phyloP scores from a whole-genome alignment of 2,797 vertebrate species.

The Harpagifer antarcticus region DNA sequence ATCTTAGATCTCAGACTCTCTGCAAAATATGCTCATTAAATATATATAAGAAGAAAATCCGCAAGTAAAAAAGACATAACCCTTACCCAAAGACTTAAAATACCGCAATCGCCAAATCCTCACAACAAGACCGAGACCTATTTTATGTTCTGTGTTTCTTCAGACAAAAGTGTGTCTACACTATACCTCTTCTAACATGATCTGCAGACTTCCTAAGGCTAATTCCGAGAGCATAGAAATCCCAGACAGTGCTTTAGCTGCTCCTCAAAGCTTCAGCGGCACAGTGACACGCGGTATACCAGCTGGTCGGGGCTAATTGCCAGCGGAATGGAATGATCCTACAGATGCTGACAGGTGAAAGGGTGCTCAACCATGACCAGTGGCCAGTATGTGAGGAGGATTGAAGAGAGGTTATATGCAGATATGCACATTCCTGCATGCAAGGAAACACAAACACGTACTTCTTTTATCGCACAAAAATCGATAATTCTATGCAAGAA shows the following conservation, averaged over 20 bases:
- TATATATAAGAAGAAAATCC: not conserved
- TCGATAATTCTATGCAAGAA: not conserved
- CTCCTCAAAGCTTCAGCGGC: constrained; percentile 12
- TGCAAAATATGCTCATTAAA: not conserved
- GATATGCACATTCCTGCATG: constrained; percentile 26
- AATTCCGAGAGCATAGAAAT: not conserved
- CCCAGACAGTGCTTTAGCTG: constrained; percentile 31
- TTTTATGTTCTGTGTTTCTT: not conserved
- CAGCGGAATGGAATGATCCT: constrained; percentile 75
- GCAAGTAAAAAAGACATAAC: not conserved
- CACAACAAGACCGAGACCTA: constrained; percentile 32
- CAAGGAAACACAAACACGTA: no score
- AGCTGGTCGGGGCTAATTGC: constrained; percentile 73
- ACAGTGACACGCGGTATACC: constrained; percentile 47
- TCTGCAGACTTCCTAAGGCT: not conserved
- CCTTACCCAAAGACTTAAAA: no score
- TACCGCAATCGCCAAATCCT: constrained; percentile 74
- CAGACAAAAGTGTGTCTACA: not conserved
- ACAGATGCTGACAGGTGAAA: constrained; percentile 85
- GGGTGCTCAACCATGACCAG: constrained; percentile 77
- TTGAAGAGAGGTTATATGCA: constrained; percentile 13
- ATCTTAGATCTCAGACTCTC: not conserved
- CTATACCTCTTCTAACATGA: not conserved
- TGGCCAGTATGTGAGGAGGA: constrained; percentile 62
- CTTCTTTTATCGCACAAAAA: not conserved